Percentiles rank a stretch among this genome's conserved stretches.
These are phyloP conservation scores for Danionella dracula DNA, from an alignment of 2,797 vertebrate species.

Conservation along the genomic window DNA sequence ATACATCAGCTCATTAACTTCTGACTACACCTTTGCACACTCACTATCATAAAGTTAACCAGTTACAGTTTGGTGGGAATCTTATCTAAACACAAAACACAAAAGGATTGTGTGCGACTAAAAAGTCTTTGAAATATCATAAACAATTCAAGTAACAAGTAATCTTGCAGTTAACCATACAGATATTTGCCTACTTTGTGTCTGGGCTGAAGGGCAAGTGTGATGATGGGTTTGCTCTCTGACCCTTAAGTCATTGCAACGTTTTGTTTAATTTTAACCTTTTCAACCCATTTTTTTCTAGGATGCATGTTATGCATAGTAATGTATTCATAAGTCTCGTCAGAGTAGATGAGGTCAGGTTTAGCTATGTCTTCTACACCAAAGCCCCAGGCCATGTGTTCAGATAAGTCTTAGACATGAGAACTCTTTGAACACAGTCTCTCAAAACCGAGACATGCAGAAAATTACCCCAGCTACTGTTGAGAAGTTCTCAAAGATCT, in stretches of 20 bases:
- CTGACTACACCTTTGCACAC: not conserved
- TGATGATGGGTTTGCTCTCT: too few species aligned
- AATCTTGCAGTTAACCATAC: too few species aligned
- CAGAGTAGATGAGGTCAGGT: not conserved
- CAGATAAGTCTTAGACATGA: conserved; percentile 10
- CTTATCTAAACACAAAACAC: too few species aligned
- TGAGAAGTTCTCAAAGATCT: conserved; percentile 8
- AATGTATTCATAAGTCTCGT: not conserved
- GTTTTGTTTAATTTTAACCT: too few species aligned
- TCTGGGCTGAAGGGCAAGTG: too few species aligned
- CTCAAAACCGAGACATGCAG: conserved; percentile 13
- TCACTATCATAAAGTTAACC: not conserved
- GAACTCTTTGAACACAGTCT: conserved; percentile 21
- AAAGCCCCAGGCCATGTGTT: conserved; percentile 16
- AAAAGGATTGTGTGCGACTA: too few species aligned
- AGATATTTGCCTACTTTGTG: too few species aligned
- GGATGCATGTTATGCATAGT: not conserved
- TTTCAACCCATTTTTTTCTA: too few species aligned
- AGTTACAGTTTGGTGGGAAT: not conserved
- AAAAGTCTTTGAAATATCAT: too few species aligned
- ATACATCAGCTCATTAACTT: not conserved
- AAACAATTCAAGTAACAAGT: too few species aligned
- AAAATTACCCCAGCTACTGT: conserved; percentile 1
- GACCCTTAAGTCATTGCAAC: too few species aligned
- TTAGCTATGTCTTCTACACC: not conserved